A percentile compares a stretch with the other conserved stretches of the same genome.
Conservation (phyloP, 2,888 invertebrate genomes). For the Macaria notata region DNA sequence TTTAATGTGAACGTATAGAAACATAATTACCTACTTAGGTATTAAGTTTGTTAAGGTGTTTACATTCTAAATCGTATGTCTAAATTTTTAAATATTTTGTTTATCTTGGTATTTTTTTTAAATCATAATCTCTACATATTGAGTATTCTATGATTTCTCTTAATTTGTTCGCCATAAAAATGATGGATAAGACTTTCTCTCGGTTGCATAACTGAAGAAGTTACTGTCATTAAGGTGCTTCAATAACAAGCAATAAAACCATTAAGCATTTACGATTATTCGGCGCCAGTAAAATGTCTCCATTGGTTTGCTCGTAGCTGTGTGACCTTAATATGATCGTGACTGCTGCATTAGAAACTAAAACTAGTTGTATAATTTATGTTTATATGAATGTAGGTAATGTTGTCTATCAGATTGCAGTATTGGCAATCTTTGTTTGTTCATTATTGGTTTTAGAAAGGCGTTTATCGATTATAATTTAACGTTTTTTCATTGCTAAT, state of each 20-base stretch:
- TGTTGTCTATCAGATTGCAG: conserved; percentile 5
- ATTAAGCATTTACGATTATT: conserved; percentile 22
- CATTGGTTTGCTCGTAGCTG: conserved; percentile 26
- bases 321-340: conserved; percentile 35
- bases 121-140: neutral
- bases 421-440: neutral
- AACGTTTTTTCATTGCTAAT: no score
- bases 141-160: neutral
- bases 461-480: neutral
- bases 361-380: conserved; percentile 13
- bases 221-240: conserved; percentile 14
- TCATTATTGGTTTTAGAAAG: neutral
- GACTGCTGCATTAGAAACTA: conserved; percentile 32
- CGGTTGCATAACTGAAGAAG: conserved; percentile 10
- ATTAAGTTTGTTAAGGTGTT: no score
- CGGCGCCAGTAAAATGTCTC: conserved; percentile 25
- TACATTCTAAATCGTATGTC: no score
- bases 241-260: conserved; percentile 20
- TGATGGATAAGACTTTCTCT: conserved; percentile 4
- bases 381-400: conserved; percentile 4
- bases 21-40: no score
- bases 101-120: neutral
- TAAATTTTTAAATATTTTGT: no score
- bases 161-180: neutral
- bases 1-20: no score